Base-by-base conservation (phyloP, 2,113 vertebrate genomes). In the Hippopotamus amphibius region DNA sequence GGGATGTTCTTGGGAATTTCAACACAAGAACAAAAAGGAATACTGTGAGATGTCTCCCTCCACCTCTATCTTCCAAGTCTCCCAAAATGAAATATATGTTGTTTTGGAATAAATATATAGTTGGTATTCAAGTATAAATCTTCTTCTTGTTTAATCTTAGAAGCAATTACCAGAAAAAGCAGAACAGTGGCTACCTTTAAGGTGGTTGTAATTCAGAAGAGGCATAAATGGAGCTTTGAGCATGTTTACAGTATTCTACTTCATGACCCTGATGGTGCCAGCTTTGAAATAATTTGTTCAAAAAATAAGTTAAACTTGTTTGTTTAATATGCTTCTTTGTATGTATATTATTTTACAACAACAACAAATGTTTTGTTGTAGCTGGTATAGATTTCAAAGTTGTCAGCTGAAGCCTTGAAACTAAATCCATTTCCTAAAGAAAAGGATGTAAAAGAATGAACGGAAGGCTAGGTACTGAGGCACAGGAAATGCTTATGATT, bases 401-500 rank as follows among this genome's bases (percentile, higher is more conserved):
- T 93, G 26, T 76, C 17, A 57, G 41, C 7, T 77, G 85, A 90
- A 68, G 37, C 33, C 41, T 74, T 76, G 24, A 87, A 90, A 87
- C 16, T 26, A 94, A 90, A 65, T 63, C 24, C 22, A 85, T 46
- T 95, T 82, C 26, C 68, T 88, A 57, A 77, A 88, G 33, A 72
- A 92, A 81, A 77, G 26, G 28, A 89, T 57, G 69, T 6, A 86
- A 46, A 94, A 90, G 76, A 88, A 95, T 43, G 66, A 90, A 76
- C 26, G 14, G 74, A 95, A 95, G 88, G 63, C 74, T 82, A 86
- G 71, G 33, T 65, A 57, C 16, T 74, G 14, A 53, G 69, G 41
- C 74, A 88, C 41, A 93, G 46, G 57, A 96, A 96, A 96, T 55
- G 48, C 66, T 61, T 33, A 46, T 46, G 21, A 61, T 53, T 11